These are phyloP conservation scores for Cheirogaleus medius DNA, from an alignment of 2,113 vertebrate species.

Conservation along the genomic window DNA sequence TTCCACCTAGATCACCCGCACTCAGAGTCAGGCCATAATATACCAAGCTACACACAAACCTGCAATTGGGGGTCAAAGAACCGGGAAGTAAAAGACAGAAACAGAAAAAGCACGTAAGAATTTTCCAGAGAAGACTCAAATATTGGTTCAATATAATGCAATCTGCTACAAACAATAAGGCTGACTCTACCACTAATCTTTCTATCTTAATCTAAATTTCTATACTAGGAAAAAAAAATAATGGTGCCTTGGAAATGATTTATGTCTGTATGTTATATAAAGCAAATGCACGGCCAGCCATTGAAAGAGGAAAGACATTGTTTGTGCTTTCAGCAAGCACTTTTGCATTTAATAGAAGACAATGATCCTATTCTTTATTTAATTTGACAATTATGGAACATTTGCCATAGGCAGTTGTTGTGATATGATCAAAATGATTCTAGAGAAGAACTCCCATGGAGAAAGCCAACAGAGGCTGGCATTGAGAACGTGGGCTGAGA, in stretches of 20 bases:
- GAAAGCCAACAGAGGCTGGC: not conserved
- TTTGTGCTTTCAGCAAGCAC: not conserved
- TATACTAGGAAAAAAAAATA: not conserved
- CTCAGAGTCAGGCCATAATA: conserved; percentile 90
- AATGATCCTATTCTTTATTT: not conserved
- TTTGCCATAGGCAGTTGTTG: not conserved
- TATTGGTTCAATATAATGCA: not conserved
- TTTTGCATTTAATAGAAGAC: not conserved
- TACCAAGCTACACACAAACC: conserved; percentile 91
- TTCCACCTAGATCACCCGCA: conserved; percentile 87
- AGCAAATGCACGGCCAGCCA: not conserved
- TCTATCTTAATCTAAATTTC: not conserved
- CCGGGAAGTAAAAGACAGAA: not conserved
- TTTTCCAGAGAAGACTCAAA: not conserved
- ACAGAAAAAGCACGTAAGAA: not conserved
- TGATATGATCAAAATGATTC: not conserved
- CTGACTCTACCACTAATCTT: not conserved
- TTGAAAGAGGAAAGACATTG: not conserved
- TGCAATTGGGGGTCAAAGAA: conserved; percentile 32
- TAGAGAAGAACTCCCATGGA: not conserved
- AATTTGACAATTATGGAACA: not conserved
- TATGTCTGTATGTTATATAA: not conserved
- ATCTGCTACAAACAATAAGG: not conserved
- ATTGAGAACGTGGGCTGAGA: not conserved
- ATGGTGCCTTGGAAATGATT: not conserved